phyloP scores from a whole-genome alignment of 1,140 invertebrate genomes.

The Lasioglossum baleicum region DNA sequence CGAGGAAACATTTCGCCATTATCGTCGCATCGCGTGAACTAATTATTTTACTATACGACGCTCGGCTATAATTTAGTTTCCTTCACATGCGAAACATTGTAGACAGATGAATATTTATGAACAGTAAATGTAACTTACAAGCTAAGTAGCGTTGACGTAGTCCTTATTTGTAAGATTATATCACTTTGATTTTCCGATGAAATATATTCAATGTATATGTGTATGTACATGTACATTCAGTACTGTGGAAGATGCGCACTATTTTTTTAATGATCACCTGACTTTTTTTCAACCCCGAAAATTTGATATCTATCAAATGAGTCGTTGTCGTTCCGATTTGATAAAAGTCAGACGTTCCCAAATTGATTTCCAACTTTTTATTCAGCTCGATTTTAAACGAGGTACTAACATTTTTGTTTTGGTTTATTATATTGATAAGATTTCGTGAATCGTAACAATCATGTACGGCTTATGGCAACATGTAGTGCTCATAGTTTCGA shows the following conservation, averaged over 20 bases:
- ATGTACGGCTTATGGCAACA: too few species aligned
- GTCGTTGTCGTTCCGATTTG: too few species aligned
- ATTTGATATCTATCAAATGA: too few species aligned
- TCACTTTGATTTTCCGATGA: slow-evolving; percentile 63
- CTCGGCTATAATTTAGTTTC: slow-evolving; percentile 45
- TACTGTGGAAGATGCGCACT: slow-evolving; percentile 12
- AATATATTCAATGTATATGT: slow-evolving; percentile 68
- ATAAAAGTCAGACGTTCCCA: too few species aligned
- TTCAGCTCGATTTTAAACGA: too few species aligned
- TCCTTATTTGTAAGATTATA: slow-evolving; percentile 71
- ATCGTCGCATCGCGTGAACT: slow-evolving; percentile 42
- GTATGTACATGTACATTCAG: slow-evolving; percentile 48
- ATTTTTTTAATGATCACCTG: not conserved
- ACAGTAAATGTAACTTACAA: slow-evolving; percentile 64
- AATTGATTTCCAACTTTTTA: too few species aligned
- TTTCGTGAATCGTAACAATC: too few species aligned
- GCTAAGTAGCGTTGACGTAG: slow-evolving; percentile 62
- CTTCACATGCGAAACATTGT: slow-evolving; percentile 47
- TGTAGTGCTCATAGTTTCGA: too few species aligned
- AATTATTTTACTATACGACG: slow-evolving; percentile 57
- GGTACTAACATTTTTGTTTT: too few species aligned
- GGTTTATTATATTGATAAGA: too few species aligned
- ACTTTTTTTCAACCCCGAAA: too few species aligned
- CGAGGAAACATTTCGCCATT: not conserved
- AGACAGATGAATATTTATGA: slow-evolving; percentile 67